These are phyloP conservation scores for Zaprionus tsacasi DNA, from an alignment of 1,140 invertebrate genomes.

Conservation along the genomic window DNA sequence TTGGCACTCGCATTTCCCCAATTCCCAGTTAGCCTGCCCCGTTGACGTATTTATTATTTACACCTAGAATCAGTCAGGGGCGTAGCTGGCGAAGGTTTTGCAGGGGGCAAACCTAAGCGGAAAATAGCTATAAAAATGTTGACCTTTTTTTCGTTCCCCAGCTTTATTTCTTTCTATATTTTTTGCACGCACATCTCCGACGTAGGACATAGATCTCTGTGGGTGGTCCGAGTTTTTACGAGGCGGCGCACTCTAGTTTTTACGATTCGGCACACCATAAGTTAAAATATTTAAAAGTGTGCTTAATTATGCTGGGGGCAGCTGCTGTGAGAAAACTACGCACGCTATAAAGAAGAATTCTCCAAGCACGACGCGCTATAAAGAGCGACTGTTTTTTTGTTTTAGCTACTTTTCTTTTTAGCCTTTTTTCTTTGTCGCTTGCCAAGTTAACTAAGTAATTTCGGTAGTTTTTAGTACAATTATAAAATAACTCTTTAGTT, in stretches of 20 bases:
- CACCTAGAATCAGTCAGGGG: conserved; percentile 52
- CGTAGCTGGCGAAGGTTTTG: background rate
- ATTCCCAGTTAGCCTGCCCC: conserved; percentile 39
- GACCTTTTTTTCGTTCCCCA: conserved; percentile 48
- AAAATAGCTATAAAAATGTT: conserved; percentile 73
- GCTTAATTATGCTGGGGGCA: conserved; percentile 79
- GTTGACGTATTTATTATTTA: conserved; percentile 77
- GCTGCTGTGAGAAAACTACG: conserved; percentile 49
- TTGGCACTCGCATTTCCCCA: conserved; percentile 42
- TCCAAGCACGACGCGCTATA: conserved; percentile 46
- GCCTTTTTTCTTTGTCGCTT: conserved; percentile 5
- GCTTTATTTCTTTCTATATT: too few relatives aligned
- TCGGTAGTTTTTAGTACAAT: conserved; percentile 19
- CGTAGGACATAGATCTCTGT: conserved; percentile 15
- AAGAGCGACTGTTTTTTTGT: conserved; percentile 41
- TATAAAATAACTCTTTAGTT: background rate
- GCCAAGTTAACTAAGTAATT: conserved; percentile 21
- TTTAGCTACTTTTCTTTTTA: conserved; percentile 12
- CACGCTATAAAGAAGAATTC: conserved; percentile 43
- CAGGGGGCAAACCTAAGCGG: conserved; percentile 52
- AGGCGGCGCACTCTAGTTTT: conserved; percentile 62
- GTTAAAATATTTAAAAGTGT: conserved; percentile 79
- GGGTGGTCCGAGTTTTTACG: conserved; percentile 62
- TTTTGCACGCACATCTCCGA: conserved; percentile 55
- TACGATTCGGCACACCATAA: conserved; percentile 67